Evolutionary conservation across 2,888 invertebrate genomes (phyloP).

Genomic region (Thecophora atra): DNA sequence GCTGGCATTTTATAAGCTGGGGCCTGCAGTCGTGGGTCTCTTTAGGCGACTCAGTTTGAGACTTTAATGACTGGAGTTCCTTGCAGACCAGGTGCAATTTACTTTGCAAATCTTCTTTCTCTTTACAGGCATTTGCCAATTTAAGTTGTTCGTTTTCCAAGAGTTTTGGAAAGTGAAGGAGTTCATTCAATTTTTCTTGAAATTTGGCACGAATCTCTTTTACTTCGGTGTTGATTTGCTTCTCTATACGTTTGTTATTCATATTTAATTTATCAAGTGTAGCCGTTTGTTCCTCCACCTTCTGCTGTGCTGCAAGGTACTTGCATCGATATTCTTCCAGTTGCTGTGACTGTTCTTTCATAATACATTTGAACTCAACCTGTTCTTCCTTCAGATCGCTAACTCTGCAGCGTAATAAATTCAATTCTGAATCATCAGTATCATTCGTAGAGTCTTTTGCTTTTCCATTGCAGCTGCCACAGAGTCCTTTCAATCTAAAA

Average conservation of each 20-base stretch:
- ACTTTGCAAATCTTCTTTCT: constrained; percentile 59
- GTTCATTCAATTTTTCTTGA: constrained; percentile 62
- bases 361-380: constrained; percentile 62
- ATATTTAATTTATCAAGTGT: constrained; percentile 60
- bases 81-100: constrained; percentile 61
- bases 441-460: constrained; percentile 9
- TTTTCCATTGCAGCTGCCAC: constrained; percentile 45
- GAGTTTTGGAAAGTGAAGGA: constrained; percentile 62
- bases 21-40: constrained; percentile 52
- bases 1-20: constrained; percentile 54
- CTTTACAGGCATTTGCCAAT: constrained; percentile 56
- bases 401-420: constrained; percentile 56
- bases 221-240: constrained; percentile 63
- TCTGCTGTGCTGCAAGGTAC: constrained; percentile 62
- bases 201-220: constrained; percentile 63
- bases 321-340: constrained; percentile 64
- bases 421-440: constrained; percentile 53
- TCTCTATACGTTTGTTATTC: constrained; percentile 63
- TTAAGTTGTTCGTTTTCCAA: constrained; percentile 63
- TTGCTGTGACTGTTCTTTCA: constrained; percentile 63
- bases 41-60: constrained; percentile 45
- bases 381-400: constrained; percentile 62
- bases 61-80: constrained; percentile 57
- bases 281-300: constrained; percentile 62
- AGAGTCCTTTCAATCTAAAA: constrained; percentile 53